Conservation (phyloP, 2,888 invertebrate genomes). For the Machimus atricapillus region DNA sequence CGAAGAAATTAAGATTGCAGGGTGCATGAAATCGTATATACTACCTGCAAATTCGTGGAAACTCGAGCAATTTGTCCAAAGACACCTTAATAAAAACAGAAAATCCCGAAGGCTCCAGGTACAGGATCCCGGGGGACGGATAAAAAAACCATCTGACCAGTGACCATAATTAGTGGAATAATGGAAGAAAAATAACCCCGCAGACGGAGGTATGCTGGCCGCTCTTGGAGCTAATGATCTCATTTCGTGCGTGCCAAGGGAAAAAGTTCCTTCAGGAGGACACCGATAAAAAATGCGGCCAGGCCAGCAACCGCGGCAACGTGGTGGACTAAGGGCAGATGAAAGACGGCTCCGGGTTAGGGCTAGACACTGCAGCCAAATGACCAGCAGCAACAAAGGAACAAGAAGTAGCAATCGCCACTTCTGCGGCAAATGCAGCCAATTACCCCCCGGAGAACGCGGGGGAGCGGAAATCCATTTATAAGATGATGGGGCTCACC, state of each 20-base stretch:
- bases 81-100: not conserved
- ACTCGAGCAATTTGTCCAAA: not conserved
- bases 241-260: slow-evolving; percentile 15
- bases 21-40: not conserved
- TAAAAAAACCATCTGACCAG: slow-evolving; percentile 10
- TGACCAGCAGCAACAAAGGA: slow-evolving; percentile 33
- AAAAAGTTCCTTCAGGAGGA: not conserved
- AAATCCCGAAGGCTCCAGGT: not conserved
- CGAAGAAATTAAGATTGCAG: not conserved
- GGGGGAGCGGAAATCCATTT: slow-evolving; percentile 34
- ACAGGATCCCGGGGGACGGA: not conserved
- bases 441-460: slow-evolving; percentile 26
- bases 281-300: not conserved
- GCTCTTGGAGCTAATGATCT: slow-evolving; percentile 27
- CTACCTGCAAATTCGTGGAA: slow-evolving; percentile 1
- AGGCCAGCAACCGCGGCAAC: not conserved
- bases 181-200: slow-evolving; percentile 28
- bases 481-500: slow-evolving; percentile 35
- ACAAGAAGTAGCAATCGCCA: slow-evolving; percentile 32
- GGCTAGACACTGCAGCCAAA: not conserved
- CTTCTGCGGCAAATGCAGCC: not conserved
- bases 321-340: not conserved
- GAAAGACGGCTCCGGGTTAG: not conserved
- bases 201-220: not conserved
- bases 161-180: slow-evolving; percentile 35